These are phyloP conservation scores for Ichneumon xanthorius DNA, from an alignment of 2,888 invertebrate species.

Conservation along the genomic window DNA sequence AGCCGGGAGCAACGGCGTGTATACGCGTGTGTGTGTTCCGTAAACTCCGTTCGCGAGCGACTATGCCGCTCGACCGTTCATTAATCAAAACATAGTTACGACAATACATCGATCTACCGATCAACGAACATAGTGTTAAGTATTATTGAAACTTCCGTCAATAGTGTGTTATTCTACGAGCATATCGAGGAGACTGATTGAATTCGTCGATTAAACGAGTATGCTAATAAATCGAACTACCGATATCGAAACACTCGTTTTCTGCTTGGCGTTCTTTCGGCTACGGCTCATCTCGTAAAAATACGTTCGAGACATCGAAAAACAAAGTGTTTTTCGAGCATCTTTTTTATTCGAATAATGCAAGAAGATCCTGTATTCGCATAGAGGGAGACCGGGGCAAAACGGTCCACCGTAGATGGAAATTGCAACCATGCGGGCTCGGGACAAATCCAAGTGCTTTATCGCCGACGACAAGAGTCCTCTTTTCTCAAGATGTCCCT, in stretches of 20 bases:
- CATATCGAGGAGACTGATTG: background rate
- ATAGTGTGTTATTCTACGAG: background rate
- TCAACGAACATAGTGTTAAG: constrained; percentile 11
- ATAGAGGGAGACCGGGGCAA: background rate
- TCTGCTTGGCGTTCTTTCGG: constrained; percentile 8
- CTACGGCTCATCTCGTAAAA: background rate
- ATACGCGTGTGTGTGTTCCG: background rate
- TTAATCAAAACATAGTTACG: constrained; percentile 63
- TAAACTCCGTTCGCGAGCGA: background rate
- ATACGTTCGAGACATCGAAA: background rate
- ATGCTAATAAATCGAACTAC: constrained; percentile 26
- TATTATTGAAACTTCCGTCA: background rate
- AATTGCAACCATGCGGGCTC: background rate
- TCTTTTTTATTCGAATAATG: background rate
- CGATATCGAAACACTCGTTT: constrained; percentile 20
- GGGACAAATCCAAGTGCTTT: too few relatives aligned
- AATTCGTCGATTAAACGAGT: background rate
- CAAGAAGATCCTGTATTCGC: too few relatives aligned
- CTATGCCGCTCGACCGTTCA: constrained; percentile 44
- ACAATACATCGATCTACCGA: constrained; percentile 7
- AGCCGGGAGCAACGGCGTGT: constrained; percentile 1
- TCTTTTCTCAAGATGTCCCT: too few relatives aligned
- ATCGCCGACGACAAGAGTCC: too few relatives aligned
- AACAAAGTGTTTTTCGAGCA: background rate
- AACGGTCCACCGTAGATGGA: background rate